phyloP scores from a whole-genome alignment of 2,113 vertebrate species.

The Antigone vipio region DNA sequence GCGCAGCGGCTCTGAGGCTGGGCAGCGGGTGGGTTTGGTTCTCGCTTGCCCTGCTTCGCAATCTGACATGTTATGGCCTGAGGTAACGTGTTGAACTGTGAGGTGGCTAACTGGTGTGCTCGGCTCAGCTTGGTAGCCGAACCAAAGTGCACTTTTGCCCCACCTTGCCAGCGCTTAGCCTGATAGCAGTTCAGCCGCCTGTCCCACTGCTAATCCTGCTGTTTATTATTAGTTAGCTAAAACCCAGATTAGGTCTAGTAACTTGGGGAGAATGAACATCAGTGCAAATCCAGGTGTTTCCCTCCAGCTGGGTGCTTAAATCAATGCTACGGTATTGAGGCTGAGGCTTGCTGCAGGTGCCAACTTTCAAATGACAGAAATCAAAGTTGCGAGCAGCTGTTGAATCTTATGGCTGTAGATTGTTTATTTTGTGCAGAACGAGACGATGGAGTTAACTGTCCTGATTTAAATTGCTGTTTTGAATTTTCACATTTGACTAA shows the following conservation, averaged over 20 bases:
- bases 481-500: conserved; percentile 43
- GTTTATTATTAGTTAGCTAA: not conserved
- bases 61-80: accelerated
- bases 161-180: not conserved
- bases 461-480: conserved; percentile 29
- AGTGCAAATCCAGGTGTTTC: conserved; percentile 42
- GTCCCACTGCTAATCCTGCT: not conserved
- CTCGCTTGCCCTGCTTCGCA: too few species aligned
- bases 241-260: not conserved
- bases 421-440: not conserved
- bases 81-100: not conserved
- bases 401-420: accelerated
- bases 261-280: not conserved
- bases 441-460: not conserved
- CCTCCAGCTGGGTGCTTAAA: conserved; percentile 3
- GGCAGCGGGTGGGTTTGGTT: not conserved
- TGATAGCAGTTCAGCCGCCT: not conserved
- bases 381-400: not conserved
- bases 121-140: not conserved
- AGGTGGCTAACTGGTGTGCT: not conserved
- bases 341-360: conserved; percentile 9
- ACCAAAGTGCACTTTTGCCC: accelerated
- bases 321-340: not conserved
- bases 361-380: not conserved
- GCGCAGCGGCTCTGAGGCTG: not conserved